phyloP scores from a whole-genome alignment of 2,113 vertebrate genomes.

The Salvelinus alpinus region DNA sequence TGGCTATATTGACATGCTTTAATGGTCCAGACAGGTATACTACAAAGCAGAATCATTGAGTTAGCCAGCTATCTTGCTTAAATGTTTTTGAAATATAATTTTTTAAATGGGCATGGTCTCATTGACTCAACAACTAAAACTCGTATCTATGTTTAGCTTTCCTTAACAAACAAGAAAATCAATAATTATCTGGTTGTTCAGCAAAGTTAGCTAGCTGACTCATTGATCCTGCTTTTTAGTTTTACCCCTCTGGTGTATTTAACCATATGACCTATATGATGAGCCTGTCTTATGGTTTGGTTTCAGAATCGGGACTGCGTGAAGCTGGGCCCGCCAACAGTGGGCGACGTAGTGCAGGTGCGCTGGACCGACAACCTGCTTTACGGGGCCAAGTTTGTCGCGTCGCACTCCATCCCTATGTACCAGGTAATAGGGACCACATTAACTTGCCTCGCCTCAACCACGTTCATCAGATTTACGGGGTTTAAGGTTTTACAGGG shows the following conservation, averaged over 20 bases:
- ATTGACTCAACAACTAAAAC: no score
- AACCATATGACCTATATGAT: not conserved
- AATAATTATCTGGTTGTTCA: not conserved
- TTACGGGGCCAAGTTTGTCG: constrained; percentile 94
- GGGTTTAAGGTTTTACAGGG: no score
- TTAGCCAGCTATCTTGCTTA: no score
- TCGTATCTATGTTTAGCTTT: no score
- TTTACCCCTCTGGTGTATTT: not conserved
- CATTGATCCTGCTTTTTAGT: not conserved
- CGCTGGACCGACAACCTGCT: constrained; percentile 95
- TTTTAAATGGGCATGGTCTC: no score
- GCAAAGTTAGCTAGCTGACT: not conserved
- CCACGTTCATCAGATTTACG: no score
- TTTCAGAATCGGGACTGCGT: constrained; percentile 89
- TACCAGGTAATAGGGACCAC: constrained; percentile 82
- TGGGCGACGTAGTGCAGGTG: constrained; percentile 90
- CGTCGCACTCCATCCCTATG: constrained; percentile 93
- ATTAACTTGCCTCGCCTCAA: not conserved
- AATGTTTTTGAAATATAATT: no score
- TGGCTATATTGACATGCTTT: no score
- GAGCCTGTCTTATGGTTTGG: not conserved
- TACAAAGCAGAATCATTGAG: no score
- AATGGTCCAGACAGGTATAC: no score
- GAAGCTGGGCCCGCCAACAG: constrained; percentile 84
- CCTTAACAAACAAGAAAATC: no score